Conservation (phyloP, 2,113 vertebrate species). For the Sminthopsis crassicaudata region DNA sequence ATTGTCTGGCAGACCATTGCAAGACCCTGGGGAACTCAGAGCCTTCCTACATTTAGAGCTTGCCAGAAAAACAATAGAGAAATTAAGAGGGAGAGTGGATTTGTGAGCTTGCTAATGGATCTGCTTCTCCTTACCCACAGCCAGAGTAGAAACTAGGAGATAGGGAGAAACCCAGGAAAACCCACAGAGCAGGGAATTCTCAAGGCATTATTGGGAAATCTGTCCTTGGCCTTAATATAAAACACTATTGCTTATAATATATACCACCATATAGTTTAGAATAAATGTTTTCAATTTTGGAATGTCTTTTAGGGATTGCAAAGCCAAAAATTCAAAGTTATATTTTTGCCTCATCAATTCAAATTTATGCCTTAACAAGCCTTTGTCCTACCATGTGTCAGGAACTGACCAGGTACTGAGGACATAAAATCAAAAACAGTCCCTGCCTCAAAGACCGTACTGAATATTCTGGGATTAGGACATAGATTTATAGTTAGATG, state of each 20-base stretch:
- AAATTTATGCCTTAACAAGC: background rate
- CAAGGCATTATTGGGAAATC: background rate
- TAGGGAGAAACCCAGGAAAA: background rate
- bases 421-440: background rate
- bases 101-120: background rate
- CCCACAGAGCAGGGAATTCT: background rate
- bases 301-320: background rate
- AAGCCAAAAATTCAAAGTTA: background rate
- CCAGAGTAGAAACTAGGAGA: background rate
- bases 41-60: conserved; percentile 26
- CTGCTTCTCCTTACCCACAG: background rate
- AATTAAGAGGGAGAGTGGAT: background rate
- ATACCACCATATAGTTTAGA: background rate
- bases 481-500: background rate
- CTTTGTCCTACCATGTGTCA: background rate
- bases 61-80: background rate
- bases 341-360: background rate
- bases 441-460: background rate
- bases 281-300: background rate
- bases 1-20: conserved; percentile 28
- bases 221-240: background rate
- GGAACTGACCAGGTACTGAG: background rate
- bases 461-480: background rate
- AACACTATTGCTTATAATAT: background rate
- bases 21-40: conserved; percentile 13